A percentile compares a stretch with the other conserved stretches of the same genome.
phyloP scores from a whole-genome alignment of 2,888 invertebrate species.

The Ectropis crepuscularia region DNA sequence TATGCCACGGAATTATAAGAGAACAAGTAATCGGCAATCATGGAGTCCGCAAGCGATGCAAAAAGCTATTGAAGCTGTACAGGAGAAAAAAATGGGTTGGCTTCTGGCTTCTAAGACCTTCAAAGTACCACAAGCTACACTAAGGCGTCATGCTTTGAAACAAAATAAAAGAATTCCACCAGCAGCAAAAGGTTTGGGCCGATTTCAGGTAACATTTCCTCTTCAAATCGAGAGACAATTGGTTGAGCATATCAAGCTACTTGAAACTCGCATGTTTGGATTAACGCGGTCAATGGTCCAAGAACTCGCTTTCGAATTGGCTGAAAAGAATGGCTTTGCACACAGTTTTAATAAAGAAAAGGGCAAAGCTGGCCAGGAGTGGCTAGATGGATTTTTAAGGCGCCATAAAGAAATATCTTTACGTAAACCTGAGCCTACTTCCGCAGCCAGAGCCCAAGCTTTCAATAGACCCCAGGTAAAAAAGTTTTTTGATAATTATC shows the following conservation, averaged over 20 bases:
- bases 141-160: constrained; percentile 22
- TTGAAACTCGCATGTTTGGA: constrained; percentile 36
- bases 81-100: constrained; percentile 33
- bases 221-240: constrained; percentile 27
- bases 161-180: constrained; percentile 18
- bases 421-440: constrained; percentile 37
- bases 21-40: not conserved
- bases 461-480: too few species aligned
- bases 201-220: constrained; percentile 1
- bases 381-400: constrained; percentile 19
- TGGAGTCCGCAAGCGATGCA: constrained; percentile 16
- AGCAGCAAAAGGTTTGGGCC: constrained; percentile 17
- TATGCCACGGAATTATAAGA: not conserved
- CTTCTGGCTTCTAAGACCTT: constrained; percentile 30
- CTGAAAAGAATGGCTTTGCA: constrained; percentile 6
- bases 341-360: constrained; percentile 13
- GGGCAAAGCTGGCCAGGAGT: constrained; percentile 37
- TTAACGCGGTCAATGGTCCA: constrained; percentile 30
- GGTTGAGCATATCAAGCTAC: constrained; percentile 34
- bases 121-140: constrained; percentile 34
- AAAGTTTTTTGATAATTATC: too few species aligned
- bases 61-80: constrained; percentile 33
- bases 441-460: constrained; percentile 22
- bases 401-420: constrained; percentile 5
- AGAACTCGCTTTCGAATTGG: constrained; percentile 32